phyloP scores from a whole-genome alignment of 2,888 invertebrate genomes.

The Campoplex nolae region DNA sequence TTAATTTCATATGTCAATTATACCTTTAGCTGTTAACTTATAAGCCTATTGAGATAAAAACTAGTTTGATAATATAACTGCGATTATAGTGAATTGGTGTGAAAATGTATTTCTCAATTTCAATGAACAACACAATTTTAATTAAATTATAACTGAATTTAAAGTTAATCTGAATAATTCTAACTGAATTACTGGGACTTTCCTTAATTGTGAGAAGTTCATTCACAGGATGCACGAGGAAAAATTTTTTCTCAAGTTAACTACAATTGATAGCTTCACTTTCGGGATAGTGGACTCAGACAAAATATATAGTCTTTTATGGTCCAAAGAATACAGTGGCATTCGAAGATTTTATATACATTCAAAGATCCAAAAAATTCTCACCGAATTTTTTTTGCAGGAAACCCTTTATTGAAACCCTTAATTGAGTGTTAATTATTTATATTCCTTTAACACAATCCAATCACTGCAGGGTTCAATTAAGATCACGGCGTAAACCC shows the following conservation, averaged over 20 bases:
- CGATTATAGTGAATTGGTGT: neutral
- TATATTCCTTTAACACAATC: neutral
- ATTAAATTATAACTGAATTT: neutral
- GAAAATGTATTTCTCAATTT: neutral
- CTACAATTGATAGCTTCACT: neutral
- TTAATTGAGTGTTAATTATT: neutral
- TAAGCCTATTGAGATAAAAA: no score
- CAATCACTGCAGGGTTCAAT: slow-evolving; percentile 49
- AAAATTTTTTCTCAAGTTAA: neutral
- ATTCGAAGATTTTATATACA: no score
- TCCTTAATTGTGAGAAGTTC: neutral
- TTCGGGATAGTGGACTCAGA: neutral
- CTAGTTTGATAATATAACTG: no score
- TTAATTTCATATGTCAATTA: neutral
- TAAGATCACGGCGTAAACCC: slow-evolving; percentile 32
- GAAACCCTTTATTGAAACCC: no score
- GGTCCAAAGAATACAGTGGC: neutral
- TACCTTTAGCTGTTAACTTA: no score
- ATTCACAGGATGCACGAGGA: neutral
- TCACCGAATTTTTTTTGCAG: neutral
- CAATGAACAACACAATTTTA: neutral
- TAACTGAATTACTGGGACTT: neutral
- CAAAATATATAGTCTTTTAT: slow-evolving; percentile 11
- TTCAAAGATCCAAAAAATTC: no score
- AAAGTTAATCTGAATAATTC: neutral